Percentiles rank a stretch among this genome's conserved stretches.
These are phyloP conservation scores for Acleris cristana DNA, from an alignment of 2,888 invertebrate genomes.

Conservation along the genomic window DNA sequence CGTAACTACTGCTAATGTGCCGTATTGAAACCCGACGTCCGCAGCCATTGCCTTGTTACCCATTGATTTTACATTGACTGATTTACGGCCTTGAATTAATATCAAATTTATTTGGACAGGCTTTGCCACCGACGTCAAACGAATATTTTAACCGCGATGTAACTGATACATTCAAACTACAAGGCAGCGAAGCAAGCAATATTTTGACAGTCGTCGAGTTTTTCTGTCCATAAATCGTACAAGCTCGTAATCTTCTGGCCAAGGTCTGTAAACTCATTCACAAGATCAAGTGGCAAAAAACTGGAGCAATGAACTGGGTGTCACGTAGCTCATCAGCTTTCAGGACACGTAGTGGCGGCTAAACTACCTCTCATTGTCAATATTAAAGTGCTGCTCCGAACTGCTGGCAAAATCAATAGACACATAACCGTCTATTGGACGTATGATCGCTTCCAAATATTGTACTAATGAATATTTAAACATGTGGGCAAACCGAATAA, in stretches of 20 bases:
- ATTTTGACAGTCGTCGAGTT: conserved; percentile 53
- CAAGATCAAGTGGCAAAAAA: conserved; percentile 69
- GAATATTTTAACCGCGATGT: conserved; percentile 31
- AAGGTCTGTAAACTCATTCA: conserved; percentile 42
- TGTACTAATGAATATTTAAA: conserved; percentile 59
- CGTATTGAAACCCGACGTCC: conserved; percentile 77
- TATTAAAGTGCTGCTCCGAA: conserved; percentile 74
- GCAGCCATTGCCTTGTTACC: conserved; percentile 58
- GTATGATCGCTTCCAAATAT: conserved; percentile 66
- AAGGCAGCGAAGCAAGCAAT: conserved; percentile 44
- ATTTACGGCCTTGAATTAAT: conserved; percentile 50
- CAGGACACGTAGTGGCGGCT: conserved; percentile 77
- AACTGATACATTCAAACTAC: conserved; percentile 38
- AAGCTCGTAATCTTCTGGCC: conserved; percentile 33
- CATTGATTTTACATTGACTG: conserved; percentile 59
- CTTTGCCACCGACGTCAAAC: conserved; percentile 42
- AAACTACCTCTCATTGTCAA: conserved; percentile 83
- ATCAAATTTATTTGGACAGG: conserved; percentile 51
- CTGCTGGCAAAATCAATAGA: conserved; percentile 78
- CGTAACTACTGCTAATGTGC: conserved; percentile 72
- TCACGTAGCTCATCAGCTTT: conserved; percentile 79
- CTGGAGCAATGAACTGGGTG: conserved; percentile 80
- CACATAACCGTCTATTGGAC: conserved; percentile 72
- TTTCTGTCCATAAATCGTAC: conserved; percentile 67
- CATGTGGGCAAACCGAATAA: conserved; percentile 14